A percentile compares a stretch with the other conserved stretches of the same genome.
Evolutionary conservation across 2,888 invertebrate genomes (phyloP).

Genomic region (Oeneis ivallda): DNA sequence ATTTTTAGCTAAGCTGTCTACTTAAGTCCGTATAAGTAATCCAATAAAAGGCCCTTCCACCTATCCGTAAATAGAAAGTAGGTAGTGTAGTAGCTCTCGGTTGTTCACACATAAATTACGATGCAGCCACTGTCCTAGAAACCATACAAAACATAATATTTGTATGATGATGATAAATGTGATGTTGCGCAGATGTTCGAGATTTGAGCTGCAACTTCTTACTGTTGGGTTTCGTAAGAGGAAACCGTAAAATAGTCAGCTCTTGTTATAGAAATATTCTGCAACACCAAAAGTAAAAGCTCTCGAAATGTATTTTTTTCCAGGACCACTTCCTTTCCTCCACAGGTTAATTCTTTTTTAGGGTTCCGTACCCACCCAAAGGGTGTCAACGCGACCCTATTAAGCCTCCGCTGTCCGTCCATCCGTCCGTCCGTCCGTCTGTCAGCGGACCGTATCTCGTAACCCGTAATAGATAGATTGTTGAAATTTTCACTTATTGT

Average conservation of each 20-base stretch:
- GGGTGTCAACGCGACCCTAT: too few relatives aligned
- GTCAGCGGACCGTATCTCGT: too few relatives aligned
- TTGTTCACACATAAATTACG: conserved; percentile 14
- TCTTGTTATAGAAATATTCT: background rate
- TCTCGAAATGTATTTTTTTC: too few relatives aligned
- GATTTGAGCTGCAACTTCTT: background rate
- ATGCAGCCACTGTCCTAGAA: conserved; percentile 9
- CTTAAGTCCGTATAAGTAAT: conserved; percentile 12
- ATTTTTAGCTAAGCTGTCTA: conserved; percentile 2
- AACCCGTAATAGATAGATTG: too few relatives aligned
- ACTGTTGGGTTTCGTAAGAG: conserved; percentile 7
- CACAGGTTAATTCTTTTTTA: too few relatives aligned
- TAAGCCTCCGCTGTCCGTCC: too few relatives aligned
- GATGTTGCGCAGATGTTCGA: conserved; percentile 4
- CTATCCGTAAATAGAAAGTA: conserved; percentile 14
- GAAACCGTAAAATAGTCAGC: conserved; percentile 2
- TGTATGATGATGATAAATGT: conserved; percentile 14
- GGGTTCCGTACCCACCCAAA: too few relatives aligned
- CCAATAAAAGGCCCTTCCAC: conserved; percentile 18
- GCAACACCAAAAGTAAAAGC: background rate
- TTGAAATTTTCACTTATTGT: too few relatives aligned
- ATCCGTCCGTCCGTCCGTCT: too few relatives aligned
- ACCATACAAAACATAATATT: conserved; percentile 9
- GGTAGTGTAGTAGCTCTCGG: background rate
- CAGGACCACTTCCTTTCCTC: too few relatives aligned